Conservation (phyloP, 2,113 vertebrate species). For the Anolis carolinensis region DNA sequence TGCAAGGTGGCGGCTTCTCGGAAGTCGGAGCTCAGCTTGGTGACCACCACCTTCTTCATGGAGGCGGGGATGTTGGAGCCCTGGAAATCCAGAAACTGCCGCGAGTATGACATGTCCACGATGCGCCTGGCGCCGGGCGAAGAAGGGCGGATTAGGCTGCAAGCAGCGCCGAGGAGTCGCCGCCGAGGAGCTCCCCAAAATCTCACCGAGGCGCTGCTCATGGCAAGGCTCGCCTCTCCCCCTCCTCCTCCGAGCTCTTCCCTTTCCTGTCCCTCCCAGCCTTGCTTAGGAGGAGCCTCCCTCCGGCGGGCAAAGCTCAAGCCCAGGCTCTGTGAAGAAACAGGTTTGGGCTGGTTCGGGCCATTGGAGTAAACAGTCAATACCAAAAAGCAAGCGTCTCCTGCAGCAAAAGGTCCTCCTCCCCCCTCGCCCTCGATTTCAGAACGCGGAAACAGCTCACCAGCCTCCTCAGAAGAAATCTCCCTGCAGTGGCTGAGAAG, state of each 20-base stretch:
- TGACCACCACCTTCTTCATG: constrained; percentile 91
- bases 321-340: too few species aligned
- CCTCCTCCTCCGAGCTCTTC: neutral
- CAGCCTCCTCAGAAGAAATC: too few species aligned
- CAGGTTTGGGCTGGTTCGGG: too few species aligned
- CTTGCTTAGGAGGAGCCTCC: constrained; percentile 14
- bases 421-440: constrained; percentile 45
- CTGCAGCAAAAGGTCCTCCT: too few species aligned
- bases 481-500: too few species aligned
- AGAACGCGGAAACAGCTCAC: too few species aligned
- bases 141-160: neutral
- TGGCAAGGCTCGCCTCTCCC: constrained; percentile 10
- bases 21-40: constrained; percentile 87
- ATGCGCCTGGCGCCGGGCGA: constrained; percentile 72
- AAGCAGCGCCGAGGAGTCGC: constrained; percentile 41
- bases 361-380: constrained; percentile 3
- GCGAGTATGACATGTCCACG: constrained; percentile 91
- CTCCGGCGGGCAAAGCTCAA: constrained; percentile 13
- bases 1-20: constrained; percentile 83
- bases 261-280: neutral
- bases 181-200: constrained; percentile 8
- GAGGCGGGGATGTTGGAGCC: constrained; percentile 86
- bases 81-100: constrained; percentile 93
- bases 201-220: neutral
- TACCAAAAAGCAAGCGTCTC: constrained; percentile 23